phyloP scores from a whole-genome alignment of 1,140 invertebrate species.

The Trichogramma pretiosum region DNA sequence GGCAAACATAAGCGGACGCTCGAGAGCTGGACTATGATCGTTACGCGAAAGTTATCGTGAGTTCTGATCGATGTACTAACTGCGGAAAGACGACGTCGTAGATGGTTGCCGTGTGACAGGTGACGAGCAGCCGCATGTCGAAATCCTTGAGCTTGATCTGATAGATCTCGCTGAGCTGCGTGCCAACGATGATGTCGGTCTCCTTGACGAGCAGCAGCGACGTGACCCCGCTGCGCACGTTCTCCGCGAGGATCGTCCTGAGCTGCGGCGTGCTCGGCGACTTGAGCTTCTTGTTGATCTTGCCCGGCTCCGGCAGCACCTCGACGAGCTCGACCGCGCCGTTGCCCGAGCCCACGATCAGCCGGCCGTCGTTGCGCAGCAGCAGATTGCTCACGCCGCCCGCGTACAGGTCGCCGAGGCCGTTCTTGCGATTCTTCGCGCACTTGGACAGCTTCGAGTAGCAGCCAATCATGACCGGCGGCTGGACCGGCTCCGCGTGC shows the following conservation, averaged over 20 bases:
- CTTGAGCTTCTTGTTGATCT: constrained; percentile 23
- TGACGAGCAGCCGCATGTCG: constrained; percentile 59
- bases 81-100: constrained; percentile 76
- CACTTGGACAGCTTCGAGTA: constrained; percentile 51
- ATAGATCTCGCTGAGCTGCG: constrained; percentile 73
- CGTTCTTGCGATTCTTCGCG: constrained; percentile 35
- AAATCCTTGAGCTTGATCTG: constrained; percentile 64
- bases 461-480: constrained; percentile 59
- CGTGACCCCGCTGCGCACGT: constrained; percentile 55
- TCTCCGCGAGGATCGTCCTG: constrained; percentile 45
- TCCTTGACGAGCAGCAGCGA: constrained; percentile 53
- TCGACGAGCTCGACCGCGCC: constrained; percentile 67
- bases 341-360: constrained; percentile 76
- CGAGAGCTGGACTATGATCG: background rate
- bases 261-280: constrained; percentile 47
- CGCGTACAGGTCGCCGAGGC: constrained; percentile 42
- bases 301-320: constrained; percentile 33
- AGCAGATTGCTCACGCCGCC: constrained; percentile 59
- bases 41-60: too few species aligned
- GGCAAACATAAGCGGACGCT: background rate
- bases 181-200: constrained; percentile 60
- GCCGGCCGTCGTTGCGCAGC: constrained; percentile 49
- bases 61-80: constrained; percentile 53
- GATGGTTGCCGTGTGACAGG: constrained; percentile 71
- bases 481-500: constrained; percentile 42